Base-by-base conservation (phyloP, 1,140 invertebrate species). In the Drosophila kohkoa region DNA sequence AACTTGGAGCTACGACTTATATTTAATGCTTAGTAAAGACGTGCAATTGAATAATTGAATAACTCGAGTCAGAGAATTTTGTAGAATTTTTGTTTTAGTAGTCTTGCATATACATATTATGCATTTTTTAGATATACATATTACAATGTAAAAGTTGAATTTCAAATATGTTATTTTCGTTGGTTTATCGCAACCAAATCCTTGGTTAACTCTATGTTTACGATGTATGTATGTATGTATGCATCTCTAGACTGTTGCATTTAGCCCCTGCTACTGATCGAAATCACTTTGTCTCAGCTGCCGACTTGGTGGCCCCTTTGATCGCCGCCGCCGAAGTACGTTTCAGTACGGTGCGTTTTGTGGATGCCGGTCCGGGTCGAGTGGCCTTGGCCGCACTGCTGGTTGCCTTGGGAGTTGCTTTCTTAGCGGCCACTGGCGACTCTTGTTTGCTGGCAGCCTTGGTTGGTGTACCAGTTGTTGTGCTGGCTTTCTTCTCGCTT, bases 341-440 rank as follows among this genome's bases (percentile, higher is more conserved):
- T 59, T 38, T 38, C 35, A 38, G 57, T 63, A 83, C 81, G 69
- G 72, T 7, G 35, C 35, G 81, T 75, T 88, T 88, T 43, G 78
- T 79, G 35, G 85, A 78, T 15, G 85, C 75, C 20, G 80, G 85
- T 13, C 83, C 85, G 13, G 83, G 81, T 58, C 74, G 73, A 16
- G 28, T 65, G 20, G n/a, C 65, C 88, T 85, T 88, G 46, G 5
- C 35, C 0, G 35, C 63, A 38, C 8, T 38, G 16, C 65, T 48
- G 43, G 38, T 43, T 64, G 62, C 8, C 20, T 88, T 90, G 52
- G 73, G 48, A 28, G 80, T 59, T 52, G 78, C 41, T 58, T 81
- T 89, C 51, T 90, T 79, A 3, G 35, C 35, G 35, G 28, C 54
- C 49, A 65, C 5, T 52, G 68, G 48, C 35, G 68, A 20, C 13